phyloP scores from a whole-genome alignment of 2,888 invertebrate genomes.

The Ormia ochracea region DNA sequence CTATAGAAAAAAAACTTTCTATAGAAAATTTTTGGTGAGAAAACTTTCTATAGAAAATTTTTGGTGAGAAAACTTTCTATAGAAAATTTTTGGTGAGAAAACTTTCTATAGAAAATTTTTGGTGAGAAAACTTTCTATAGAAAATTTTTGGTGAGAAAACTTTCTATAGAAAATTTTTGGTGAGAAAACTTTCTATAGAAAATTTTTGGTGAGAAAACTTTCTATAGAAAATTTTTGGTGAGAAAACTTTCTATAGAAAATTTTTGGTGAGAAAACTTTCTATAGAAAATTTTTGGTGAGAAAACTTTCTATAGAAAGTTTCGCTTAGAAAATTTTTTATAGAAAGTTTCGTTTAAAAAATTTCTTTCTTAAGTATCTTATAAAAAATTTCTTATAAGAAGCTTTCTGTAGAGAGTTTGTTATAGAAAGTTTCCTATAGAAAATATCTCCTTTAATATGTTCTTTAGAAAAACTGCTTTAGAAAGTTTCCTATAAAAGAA shows the following conservation, averaged over 20 bases:
- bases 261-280: neutral
- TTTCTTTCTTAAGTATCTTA: too few relatives aligned
- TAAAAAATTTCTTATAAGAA: too few relatives aligned
- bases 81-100: neutral
- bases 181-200: neutral
- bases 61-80: too few relatives aligned
- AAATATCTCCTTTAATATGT: too few relatives aligned
- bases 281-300: neutral
- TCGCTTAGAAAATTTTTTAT: too few relatives aligned
- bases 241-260: neutral
- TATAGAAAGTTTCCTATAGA: too few relatives aligned
- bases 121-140: neutral
- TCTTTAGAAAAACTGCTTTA: too few relatives aligned
- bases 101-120: neutral
- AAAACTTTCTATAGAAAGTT: neutral
- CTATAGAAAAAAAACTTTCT: neutral
- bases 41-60: neutral
- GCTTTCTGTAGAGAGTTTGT: too few relatives aligned
- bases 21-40: neutral
- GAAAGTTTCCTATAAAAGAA: too few relatives aligned
- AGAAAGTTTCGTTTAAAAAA: too few relatives aligned
- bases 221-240: neutral
- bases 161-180: neutral
- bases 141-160: neutral
- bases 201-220: neutral